Evolutionary conservation across 2,113 vertebrate genomes (phyloP), one percentile per base, ranked within the genome.

Genomic region (Cryptomyrus ogoouensis): DNA sequence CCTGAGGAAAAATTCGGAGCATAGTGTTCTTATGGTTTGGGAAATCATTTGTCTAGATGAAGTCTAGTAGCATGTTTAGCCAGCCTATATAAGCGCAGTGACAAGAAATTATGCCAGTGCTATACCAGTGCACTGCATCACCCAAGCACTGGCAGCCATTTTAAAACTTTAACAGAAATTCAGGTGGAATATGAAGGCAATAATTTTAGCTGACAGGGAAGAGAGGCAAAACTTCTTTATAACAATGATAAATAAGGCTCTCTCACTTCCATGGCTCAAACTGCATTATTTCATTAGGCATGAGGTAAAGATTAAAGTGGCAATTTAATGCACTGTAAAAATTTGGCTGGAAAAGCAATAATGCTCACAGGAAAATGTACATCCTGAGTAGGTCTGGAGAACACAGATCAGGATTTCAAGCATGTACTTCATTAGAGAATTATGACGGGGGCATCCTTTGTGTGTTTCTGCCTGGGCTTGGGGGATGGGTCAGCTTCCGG

Each of bases 301-400:
- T 35, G 27, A 87, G 50, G 83, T 84, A 87, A 86, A 87, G 85
- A 87, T 53, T 31, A 87, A 87, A 87, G 85, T 31, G 47, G 10
- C 47, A 87, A 39, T 87, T 35, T 87, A 87, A 87, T 53, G 85
- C 85, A 56, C 31, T 87, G 50, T 87, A 31, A 87, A 47, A 87
- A 53, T 53, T 39, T 53, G 85, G 46, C 85, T 42, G 85, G 84
- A 47, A 87, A 35, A 35, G 50, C n/a, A 35, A 9, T 53, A 87
- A 87, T 9, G 27, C 27, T 87, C 53, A 52, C 5, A 86, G 46
- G 83, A 50, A 50, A 27, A 49, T 49, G 47, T 50, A 31, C 24
- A 50, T 86, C 24, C 74, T 50, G n/a, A 86, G 47, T 8, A n/a
- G 83, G n/a, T 50, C 83, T 46, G 44, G n/a, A 8, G 47, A 86